A percentile compares a stretch with the other conserved stretches of the same genome.
Evolutionary conservation across 2,888 invertebrate genomes (phyloP).

Genomic region (Agrilus mali): DNA sequence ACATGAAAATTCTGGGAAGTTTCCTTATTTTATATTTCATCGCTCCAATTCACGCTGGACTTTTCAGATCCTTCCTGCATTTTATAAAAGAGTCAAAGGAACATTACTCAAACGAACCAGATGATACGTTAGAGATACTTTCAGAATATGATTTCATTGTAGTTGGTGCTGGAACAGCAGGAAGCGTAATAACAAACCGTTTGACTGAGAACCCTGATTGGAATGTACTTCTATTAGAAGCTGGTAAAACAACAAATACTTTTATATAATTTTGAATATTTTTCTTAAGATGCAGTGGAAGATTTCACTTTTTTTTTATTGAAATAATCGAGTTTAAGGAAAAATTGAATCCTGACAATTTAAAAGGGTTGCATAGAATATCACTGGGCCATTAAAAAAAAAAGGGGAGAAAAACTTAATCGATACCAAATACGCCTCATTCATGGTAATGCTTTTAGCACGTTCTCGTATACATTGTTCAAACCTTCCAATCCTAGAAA

Average conservation of each 20-base stretch:
- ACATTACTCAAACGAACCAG: conserved; percentile 41
- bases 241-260: conserved; percentile 42
- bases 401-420: too few relatives aligned
- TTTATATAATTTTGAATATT: neutral
- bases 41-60: conserved; percentile 13
- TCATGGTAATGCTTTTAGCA: too few relatives aligned
- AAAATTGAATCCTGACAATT: neutral
- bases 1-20: too few relatives aligned
- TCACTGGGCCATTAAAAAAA: too few relatives aligned
- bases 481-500: too few relatives aligned
- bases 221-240: conserved; percentile 60
- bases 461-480: too few relatives aligned
- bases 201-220: conserved; percentile 56
- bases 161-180: conserved; percentile 71
- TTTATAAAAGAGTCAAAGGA: conserved; percentile 41
- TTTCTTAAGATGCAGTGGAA: neutral
- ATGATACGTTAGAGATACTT: conserved; percentile 37
- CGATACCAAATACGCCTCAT: too few relatives aligned
- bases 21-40: too few relatives aligned
- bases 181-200: conserved; percentile 62
- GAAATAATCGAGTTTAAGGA: neutral
- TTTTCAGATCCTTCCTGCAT: conserved; percentile 38
- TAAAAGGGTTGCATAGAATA: too few relatives aligned
- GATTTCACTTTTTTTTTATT: neutral
- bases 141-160: conserved; percentile 63